Conservation (phyloP, 2,888 invertebrate genomes). For the Spicauda simplicius region DNA sequence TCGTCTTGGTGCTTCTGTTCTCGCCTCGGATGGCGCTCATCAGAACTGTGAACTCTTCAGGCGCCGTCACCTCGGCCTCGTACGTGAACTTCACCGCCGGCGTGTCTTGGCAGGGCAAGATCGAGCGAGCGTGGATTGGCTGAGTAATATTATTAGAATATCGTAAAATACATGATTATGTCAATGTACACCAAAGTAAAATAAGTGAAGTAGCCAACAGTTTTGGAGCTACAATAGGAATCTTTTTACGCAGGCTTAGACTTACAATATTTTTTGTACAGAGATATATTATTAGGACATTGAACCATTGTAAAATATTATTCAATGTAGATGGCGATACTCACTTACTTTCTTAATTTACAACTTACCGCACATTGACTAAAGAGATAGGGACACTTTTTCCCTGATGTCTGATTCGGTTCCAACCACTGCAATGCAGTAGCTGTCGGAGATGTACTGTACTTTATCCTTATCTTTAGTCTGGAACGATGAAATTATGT, state of each 20-base stretch:
- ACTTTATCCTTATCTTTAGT: conserved; percentile 86
- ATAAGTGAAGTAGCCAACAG: too few species aligned
- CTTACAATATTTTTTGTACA: too few species aligned
- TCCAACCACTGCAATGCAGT: conserved; percentile 96
- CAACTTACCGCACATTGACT: conserved; percentile 89
- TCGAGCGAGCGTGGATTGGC: conserved; percentile 95
- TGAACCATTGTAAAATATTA: too few species aligned
- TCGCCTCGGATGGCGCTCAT: conserved; percentile 93
- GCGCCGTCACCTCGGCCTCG: conserved; percentile 89
- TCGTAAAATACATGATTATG: too few species aligned
- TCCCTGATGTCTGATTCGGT: conserved; percentile 94
- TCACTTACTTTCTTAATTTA: too few species aligned
- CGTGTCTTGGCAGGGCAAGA: conserved; percentile 96
- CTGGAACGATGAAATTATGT: conserved; percentile 56
- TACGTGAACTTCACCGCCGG: conserved; percentile 95
- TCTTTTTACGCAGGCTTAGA: too few species aligned
- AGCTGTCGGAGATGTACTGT: conserved; percentile 90
- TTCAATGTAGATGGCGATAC: too few species aligned
- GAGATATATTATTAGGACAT: too few species aligned
- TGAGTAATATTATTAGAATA: conserved; percentile 58
- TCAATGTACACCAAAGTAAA: too few species aligned
- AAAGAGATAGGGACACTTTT: conserved; percentile 93
- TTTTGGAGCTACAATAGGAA: too few species aligned
- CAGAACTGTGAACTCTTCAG: conserved; percentile 90
- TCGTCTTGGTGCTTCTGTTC: conserved; percentile 71